Percentiles rank a stretch among this genome's conserved stretches.
phyloP scores from a whole-genome alignment of 2,797 vertebrate genomes.

The Tachyglossus aculeatus region DNA sequence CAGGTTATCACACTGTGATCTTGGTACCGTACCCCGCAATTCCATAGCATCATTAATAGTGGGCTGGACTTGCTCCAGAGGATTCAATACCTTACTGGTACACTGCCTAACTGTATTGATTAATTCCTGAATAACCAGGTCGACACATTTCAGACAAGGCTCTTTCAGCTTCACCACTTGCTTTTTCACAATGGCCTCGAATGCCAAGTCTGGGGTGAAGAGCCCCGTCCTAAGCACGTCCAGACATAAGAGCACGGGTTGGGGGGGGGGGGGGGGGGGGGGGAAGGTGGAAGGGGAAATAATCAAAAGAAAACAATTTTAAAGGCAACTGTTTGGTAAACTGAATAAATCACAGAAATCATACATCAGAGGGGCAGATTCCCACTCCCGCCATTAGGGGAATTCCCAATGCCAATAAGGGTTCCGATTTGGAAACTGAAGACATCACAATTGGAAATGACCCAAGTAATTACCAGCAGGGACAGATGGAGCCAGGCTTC shows the following conservation, averaged over 20 bases:
- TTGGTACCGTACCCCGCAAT: constrained; percentile 41
- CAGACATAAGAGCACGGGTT: constrained; percentile 65
- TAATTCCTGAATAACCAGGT: constrained; percentile 97
- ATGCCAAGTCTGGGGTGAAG: constrained; percentile 97
- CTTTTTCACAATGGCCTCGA: constrained; percentile 98
- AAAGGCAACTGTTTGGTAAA: neutral
- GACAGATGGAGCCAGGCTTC: neutral
- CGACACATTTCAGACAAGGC: constrained; percentile 97
- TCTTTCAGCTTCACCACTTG: constrained; percentile 99
- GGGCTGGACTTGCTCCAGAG: constrained; percentile 23
- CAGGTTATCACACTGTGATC: constrained; percentile 2
- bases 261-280: constrained; percentile 35
- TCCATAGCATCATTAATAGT: constrained; percentile 11
- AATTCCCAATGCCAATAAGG: neutral
- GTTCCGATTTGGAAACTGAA: fast-evolving
- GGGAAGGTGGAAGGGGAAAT: too few relatives aligned
- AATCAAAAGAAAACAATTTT: constrained; percentile 47
- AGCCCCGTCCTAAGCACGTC: constrained; percentile 90
- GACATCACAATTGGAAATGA: neutral
- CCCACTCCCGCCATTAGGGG: neutral
- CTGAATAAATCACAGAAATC: neutral
- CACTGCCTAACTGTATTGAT: constrained; percentile 98
- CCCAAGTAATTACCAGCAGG: neutral
- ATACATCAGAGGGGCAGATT: neutral
- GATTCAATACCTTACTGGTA: constrained; percentile 90